These are phyloP conservation scores for Sipha maydis DNA, from an alignment of 2,888 invertebrate species.

Conservation along the genomic window DNA sequence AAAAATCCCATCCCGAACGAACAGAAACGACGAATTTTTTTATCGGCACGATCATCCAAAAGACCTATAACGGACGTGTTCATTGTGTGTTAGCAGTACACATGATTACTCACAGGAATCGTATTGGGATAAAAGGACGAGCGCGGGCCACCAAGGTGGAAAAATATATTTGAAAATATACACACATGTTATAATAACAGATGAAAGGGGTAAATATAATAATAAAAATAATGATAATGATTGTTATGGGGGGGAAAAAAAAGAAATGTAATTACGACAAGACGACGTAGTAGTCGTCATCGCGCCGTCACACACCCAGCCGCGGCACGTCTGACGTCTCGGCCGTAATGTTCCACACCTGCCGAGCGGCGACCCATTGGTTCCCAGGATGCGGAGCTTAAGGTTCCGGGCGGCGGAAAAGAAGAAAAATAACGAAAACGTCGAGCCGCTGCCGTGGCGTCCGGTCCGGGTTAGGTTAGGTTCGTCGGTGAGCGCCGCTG, in stretches of 20 bases:
- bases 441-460: background rate
- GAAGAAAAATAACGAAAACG: conserved; percentile 9
- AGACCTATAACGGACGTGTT: too few relatives aligned
- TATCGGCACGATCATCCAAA: too few relatives aligned
- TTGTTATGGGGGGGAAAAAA: background rate
- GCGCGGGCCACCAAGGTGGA: background rate
- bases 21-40: too few relatives aligned
- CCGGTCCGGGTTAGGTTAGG: background rate
- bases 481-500: background rate
- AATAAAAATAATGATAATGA: background rate
- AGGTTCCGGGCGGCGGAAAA: conserved; percentile 20
- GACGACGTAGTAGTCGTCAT: background rate
- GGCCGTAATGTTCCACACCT: conserved; percentile 40
- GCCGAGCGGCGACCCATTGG: conserved; percentile 49
- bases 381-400: conserved; percentile 50
- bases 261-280: background rate
- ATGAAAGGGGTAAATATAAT: background rate
- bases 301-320: background rate
- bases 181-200: background rate
- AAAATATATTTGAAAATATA: background rate
- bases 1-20: too few relatives aligned
- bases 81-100: too few relatives aligned
- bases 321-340: background rate
- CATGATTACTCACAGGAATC: background rate
- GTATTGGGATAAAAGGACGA: background rate